Evolutionary conservation across 1,140 invertebrate species (phyloP), one percentile per base, ranked within the genome.

Genomic region (Tetramorium simillimum): DNA sequence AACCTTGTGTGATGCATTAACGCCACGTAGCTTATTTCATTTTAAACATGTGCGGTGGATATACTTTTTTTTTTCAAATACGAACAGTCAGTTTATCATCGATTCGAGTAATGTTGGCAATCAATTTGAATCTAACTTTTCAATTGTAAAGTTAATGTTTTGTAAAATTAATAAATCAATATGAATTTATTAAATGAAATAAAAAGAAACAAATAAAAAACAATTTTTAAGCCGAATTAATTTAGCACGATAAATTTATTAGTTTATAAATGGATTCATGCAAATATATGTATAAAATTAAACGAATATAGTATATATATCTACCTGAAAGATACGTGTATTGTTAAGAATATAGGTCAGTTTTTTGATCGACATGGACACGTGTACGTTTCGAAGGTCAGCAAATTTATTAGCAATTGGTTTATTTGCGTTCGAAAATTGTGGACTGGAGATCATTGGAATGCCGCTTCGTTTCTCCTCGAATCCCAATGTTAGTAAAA

Each of bases 1-100:
- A 94, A 93, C 89, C 91, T 92, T 92, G 89, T 76, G 85, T 82
- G n/a, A 37, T 67, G 18, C 63, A 56, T 86, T 86, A 88, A 85
- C 86, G 88, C 86, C 75, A 73, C 28, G 37, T 62, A 63, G n/a
- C 77, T 75, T 87, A 70, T 76, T 89, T 85, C 51, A 46, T 82
- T 82, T 51, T 18, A 86, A 77, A 65, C 28, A 4, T 18, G n/a
- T 67, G 49, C 65, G 9, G 18, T 46, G 3, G 9, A 16, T 58
- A 43, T 12, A 46, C 56, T 76, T 76, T 75, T n/a, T 58, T 28
- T 28, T 75, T 49, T 46, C 16, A 18, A 46, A 75, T 24, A n/a
- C 16, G 33, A 63, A 62, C 10, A 0, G 5, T 7, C 14, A 51
- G 14, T 81, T 28, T 43, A 16, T 46, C 16, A 56, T 37, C 33